A percentile compares a stretch with the other conserved stretches of the same genome.
Conservation (phyloP, 2,797 vertebrate genomes). For the Halcyon badia region DNA sequence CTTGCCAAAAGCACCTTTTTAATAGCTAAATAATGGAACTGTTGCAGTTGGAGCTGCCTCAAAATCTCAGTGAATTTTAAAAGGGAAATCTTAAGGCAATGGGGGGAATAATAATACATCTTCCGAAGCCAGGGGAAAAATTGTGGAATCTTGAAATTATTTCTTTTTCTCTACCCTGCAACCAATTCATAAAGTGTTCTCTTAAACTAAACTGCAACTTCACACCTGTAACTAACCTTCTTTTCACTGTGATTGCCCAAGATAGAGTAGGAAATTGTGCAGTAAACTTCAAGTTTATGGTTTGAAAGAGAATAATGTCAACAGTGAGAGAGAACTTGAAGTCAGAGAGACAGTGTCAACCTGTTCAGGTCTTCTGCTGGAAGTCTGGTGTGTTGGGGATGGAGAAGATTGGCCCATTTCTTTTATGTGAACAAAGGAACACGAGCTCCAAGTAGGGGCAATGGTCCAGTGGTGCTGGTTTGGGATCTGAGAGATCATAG, state of each 20-base stretch:
- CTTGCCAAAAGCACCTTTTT: constrained; percentile 29
- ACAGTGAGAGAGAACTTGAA: background rate
- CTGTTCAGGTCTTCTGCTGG: background rate
- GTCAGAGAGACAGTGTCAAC: background rate
- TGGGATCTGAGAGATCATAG: background rate
- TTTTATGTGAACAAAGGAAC: background rate
- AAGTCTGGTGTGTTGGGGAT: background rate
- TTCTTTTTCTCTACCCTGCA: background rate
- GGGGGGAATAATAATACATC: background rate
- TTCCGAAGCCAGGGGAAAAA: background rate
- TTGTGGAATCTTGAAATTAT: background rate
- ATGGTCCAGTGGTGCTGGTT: background rate
- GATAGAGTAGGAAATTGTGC: background rate
- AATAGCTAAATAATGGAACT: constrained; percentile 38
- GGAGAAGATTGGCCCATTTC: background rate
- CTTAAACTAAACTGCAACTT: background rate
- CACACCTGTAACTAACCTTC: background rate
- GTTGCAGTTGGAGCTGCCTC: constrained; percentile 15
- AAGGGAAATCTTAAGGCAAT: background rate
- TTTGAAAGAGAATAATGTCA: background rate
- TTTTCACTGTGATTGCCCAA: background rate
- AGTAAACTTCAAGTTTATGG: background rate
- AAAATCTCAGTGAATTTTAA: background rate
- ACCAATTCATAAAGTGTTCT: background rate
- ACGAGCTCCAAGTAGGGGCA: background rate